Conservation (phyloP, 2,797 vertebrate genomes). For the Myotis daubentonii region DNA sequence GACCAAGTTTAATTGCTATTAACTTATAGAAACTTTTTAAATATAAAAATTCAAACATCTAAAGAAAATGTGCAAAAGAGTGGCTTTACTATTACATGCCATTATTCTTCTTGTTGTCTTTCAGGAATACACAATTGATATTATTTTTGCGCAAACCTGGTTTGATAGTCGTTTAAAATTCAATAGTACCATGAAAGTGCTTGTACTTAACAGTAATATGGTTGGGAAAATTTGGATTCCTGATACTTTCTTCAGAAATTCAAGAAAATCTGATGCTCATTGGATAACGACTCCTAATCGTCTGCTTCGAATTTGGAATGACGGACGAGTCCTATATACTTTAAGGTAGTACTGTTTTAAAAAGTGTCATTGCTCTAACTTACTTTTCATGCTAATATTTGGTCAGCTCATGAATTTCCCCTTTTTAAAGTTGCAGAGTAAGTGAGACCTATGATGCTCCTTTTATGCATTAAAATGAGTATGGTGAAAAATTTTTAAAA, state of each 20-base stretch:
- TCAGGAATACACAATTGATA: constrained; percentile 96
- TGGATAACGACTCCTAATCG: constrained; percentile 99
- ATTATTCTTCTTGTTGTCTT: constrained; percentile 62
- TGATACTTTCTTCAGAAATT: constrained; percentile 98
- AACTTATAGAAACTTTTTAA: background rate
- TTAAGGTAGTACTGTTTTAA: constrained; percentile 87
- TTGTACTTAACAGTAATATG: constrained; percentile 99
- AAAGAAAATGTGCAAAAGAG: background rate
- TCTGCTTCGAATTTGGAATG: constrained; percentile 94
- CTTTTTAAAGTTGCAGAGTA: background rate
- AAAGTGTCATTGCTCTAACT: background rate
- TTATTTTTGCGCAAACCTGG: constrained; percentile 98
- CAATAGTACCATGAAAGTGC: constrained; percentile 96
- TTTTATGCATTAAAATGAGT: background rate
- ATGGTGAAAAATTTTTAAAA: background rate
- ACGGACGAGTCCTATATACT: constrained; percentile 96
- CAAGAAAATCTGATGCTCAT: constrained; percentile 96
- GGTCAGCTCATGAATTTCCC: background rate
- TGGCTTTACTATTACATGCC: background rate
- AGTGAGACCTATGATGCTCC: background rate
- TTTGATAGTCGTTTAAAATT: constrained; percentile 97
- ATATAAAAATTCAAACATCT: background rate
- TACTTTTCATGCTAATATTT: background rate
- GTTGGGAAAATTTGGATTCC: constrained; percentile 99
- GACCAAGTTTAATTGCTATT: background rate